phyloP scores from a whole-genome alignment of 2,888 invertebrate genomes.

The Gortyna flavago region DNA sequence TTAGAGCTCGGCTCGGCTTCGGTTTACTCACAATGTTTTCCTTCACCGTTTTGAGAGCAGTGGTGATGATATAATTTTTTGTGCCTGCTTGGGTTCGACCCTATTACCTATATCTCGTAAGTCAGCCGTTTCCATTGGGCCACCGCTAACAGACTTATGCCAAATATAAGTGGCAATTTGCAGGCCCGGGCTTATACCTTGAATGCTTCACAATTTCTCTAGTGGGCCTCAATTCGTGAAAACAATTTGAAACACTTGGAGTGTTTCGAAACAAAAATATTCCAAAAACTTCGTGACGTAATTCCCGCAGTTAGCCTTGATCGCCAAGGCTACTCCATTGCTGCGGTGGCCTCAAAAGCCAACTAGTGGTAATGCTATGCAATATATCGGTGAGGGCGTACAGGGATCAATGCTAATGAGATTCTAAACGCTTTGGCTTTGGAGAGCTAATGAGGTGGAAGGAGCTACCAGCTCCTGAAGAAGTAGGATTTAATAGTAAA shows the following conservation, averaged over 20 bases:
- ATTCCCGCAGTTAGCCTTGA: conserved; percentile 37
- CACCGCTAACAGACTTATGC: background rate
- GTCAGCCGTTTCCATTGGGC: background rate
- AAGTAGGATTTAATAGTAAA: background rate
- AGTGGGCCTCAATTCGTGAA: background rate
- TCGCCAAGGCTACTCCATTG: conserved; percentile 44
- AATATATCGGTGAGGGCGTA: conserved; percentile 7
- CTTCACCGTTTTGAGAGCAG: background rate
- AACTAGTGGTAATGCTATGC: conserved; percentile 19
- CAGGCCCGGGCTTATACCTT: background rate
- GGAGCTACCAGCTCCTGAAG: background rate
- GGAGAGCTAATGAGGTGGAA: conserved; percentile 21
- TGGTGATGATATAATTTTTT: no score
- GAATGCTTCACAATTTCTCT: conserved; percentile 10
- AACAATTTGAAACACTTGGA: background rate
- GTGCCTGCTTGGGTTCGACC: no score
- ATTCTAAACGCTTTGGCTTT: conserved; percentile 11
- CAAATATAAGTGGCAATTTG: conserved; percentile 7
- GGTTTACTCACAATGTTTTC: background rate
- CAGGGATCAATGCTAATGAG: conserved; percentile 43
- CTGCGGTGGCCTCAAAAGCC: conserved; percentile 38
- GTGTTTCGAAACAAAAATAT: conserved; percentile 9
- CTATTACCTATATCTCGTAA: background rate
- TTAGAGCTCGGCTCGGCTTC: no score
- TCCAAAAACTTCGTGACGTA: conserved; percentile 19